A percentile compares a stretch with the other conserved stretches of the same genome.
Conservation (phyloP, 2,888 invertebrate genomes). For the Meloe dianella region DNA sequence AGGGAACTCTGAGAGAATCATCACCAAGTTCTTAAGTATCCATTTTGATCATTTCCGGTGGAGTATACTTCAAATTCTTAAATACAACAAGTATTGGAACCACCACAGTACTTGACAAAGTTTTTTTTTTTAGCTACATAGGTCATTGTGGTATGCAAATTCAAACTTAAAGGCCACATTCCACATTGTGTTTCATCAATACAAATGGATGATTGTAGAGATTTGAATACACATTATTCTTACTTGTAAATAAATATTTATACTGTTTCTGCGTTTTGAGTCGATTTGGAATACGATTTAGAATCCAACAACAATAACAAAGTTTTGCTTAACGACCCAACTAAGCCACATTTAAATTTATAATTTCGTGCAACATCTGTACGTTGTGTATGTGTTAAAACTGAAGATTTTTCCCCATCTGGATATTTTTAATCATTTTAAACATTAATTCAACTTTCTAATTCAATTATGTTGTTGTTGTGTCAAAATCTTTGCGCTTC, state of each 20-base stretch:
- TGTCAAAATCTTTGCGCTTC: neutral
- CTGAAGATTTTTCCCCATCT: neutral
- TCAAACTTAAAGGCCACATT: no score
- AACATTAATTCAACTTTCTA: neutral
- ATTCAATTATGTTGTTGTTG: neutral
- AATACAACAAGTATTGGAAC: no score
- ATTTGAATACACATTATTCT: no score
- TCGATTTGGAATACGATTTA: neutral
- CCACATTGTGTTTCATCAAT: no score
- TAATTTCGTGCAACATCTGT: neutral
- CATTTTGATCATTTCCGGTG: no score
- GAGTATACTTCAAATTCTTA: no score
- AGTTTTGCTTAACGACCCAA: neutral
- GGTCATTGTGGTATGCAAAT: no score
- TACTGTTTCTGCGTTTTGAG: neutral
- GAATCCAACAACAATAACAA: neutral
- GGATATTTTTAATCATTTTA: neutral
- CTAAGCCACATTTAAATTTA: neutral
- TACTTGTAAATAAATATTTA: conserved; percentile 4
- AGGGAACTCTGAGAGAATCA: no score
- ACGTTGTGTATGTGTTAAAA: neutral
- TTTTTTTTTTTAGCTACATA: no score
- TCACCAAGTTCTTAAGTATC: no score
- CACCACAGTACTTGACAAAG: no score
- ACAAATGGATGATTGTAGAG: no score